Percentiles rank a stretch among this genome's conserved stretches.
Evolutionary conservation across 2,797 vertebrate genomes (phyloP).

Genomic region (Tragopan temminckii): DNA sequence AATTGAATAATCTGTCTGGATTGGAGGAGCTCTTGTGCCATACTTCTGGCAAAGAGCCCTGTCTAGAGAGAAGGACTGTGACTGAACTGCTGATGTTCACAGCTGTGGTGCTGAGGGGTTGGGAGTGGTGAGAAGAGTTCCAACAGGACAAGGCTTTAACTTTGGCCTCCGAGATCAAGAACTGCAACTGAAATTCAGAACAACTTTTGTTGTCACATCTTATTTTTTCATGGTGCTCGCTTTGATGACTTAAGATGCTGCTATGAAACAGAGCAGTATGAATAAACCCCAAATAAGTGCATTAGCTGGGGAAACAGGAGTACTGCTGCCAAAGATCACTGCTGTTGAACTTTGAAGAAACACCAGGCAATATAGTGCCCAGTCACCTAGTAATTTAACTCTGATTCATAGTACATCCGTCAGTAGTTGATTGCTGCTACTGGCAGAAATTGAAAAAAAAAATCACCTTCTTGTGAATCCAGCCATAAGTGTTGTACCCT

Average conservation of each 20-base stretch:
- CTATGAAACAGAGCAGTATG: not conserved
- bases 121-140: not conserved
- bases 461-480: not conserved
- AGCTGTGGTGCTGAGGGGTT: not conserved
- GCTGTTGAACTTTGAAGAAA: slow-evolving; percentile 5
- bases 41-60: not conserved
- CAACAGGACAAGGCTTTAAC: not conserved
- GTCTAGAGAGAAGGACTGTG: not conserved
- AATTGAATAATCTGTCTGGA: not conserved
- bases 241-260: not conserved
- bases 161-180: not conserved
- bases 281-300: not conserved
- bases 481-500: not conserved
- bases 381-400: not conserved
- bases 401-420: not conserved
- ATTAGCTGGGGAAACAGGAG: not conserved
- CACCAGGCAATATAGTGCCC: not conserved
- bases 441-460: not conserved
- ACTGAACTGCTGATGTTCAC: not conserved
- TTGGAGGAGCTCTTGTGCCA: not conserved
- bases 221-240: not conserved
- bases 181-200: not conserved
- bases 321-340: not conserved
- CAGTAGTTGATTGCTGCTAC: not conserved
- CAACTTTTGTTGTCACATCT: not conserved